Evolutionary conservation across 1,140 invertebrate genomes (phyloP).

Genomic region (Solenopsis invicta): DNA sequence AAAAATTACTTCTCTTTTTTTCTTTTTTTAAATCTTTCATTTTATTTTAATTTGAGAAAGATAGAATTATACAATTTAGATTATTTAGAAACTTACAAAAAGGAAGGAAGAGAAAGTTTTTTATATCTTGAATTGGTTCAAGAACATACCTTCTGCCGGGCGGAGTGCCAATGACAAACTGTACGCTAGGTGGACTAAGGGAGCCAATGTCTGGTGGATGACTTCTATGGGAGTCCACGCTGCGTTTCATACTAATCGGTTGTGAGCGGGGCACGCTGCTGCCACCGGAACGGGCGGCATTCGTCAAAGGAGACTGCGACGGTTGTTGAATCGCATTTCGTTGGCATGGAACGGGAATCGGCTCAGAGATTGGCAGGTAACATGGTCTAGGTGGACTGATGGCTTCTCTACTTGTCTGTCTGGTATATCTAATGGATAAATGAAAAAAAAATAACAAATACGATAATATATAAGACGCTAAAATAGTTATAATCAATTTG

Average conservation of each 20-base stretch:
- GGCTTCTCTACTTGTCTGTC: slow-evolving; percentile 83
- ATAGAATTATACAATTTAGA: neutral
- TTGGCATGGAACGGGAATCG: slow-evolving; percentile 93
- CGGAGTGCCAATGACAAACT: slow-evolving; percentile 96
- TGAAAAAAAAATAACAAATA: slow-evolving; percentile 18
- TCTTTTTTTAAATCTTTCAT: neutral
- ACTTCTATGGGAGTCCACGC: slow-evolving; percentile 89
- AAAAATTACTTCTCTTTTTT: neutral
- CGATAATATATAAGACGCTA: neutral
- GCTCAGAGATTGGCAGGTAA: slow-evolving; percentile 91
- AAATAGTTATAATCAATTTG: neutral
- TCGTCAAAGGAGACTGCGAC: slow-evolving; percentile 80
- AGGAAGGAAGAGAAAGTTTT: neutral
- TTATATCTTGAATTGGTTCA: slow-evolving; percentile 2
- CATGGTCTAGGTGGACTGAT: slow-evolving; percentile 90
- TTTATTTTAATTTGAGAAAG: slow-evolving; percentile 1
- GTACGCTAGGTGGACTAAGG: slow-evolving; percentile 95
- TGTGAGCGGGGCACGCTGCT: slow-evolving; percentile 92
- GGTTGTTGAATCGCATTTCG: slow-evolving; percentile 86
- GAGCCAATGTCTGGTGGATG: slow-evolving; percentile 93
- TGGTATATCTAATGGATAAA: slow-evolving; percentile 75
- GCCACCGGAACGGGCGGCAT: slow-evolving; percentile 74
- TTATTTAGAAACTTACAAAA: neutral
- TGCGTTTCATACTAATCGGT: slow-evolving; percentile 93
- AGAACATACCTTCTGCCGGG: slow-evolving; percentile 88